A percentile compares a stretch with the other conserved stretches of the same genome.
These are phyloP conservation scores for Brachyalestes nurse DNA, from an alignment of 2,797 vertebrate species.

Conservation along the genomic window DNA sequence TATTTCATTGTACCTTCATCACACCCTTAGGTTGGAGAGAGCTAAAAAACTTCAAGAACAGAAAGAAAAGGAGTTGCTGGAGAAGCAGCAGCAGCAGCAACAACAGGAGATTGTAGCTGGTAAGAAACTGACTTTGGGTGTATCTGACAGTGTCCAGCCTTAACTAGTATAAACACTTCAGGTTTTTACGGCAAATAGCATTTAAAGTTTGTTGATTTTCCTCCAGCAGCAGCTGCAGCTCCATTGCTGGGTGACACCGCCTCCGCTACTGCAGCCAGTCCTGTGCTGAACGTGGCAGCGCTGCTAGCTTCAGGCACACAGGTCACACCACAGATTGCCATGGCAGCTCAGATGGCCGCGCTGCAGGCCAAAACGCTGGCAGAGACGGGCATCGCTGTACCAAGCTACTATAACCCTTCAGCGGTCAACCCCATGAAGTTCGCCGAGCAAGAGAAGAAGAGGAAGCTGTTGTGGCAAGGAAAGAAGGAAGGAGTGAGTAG, in stretches of 20 bases:
- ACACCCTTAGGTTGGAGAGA: conserved; percentile 86
- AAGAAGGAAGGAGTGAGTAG: conserved; percentile 94
- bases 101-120: conserved; percentile 90
- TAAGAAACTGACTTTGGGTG: conserved; percentile 59
- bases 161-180: background rate
- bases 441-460: conserved; percentile 96
- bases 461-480: conserved; percentile 97
- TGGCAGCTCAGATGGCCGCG: conserved; percentile 99
- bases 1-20: background rate
- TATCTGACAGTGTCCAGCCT: background rate
- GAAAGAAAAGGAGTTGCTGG: conserved; percentile 94
- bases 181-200: background rate
- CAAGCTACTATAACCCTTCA: conserved; percentile 98
- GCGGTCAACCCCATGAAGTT: conserved; percentile 98
- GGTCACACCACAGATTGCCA: conserved; percentile 97
- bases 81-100: conserved; percentile 78
- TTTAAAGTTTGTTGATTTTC: background rate
- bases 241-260: conserved; percentile 71
- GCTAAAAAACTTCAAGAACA: conserved; percentile 98
- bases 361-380: conserved; percentile 95
- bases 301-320: conserved; percentile 96
- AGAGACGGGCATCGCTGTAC: conserved; percentile 97
- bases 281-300: conserved; percentile 93
- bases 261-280: conserved; percentile 75
- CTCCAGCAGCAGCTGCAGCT: conserved; percentile 56